Conservation (phyloP, 1,140 invertebrate genomes). For the Saccostrea echinata region DNA sequence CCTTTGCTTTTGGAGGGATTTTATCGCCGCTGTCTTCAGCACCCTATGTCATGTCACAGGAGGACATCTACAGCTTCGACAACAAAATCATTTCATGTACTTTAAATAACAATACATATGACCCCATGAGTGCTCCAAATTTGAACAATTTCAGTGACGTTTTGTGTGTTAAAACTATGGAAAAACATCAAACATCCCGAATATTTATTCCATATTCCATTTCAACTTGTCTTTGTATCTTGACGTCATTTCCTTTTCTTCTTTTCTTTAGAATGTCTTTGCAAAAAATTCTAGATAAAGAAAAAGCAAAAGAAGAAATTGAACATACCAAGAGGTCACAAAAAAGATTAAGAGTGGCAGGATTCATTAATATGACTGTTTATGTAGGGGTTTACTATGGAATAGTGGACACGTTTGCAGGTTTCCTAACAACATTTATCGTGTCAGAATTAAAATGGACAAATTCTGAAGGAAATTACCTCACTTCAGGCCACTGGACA, state of each 20-base stretch:
- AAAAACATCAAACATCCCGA: neutral
- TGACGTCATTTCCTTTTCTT: slow-evolving; percentile 58
- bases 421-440: slow-evolving; percentile 61
- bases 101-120: neutral
- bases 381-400: slow-evolving; percentile 60
- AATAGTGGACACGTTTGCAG: slow-evolving; percentile 62
- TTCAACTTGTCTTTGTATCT: slow-evolving; percentile 44
- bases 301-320: neutral
- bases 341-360: slow-evolving; percentile 38
- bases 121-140: neutral
- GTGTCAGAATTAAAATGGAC: slow-evolving; percentile 63
- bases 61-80: neutral
- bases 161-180: neutral
- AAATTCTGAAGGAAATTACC: slow-evolving; percentile 56
- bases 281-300: neutral
- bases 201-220: slow-evolving; percentile 63
- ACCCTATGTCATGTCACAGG: slow-evolving; percentile 61
- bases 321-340: slow-evolving; percentile 42
- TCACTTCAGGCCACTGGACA: slow-evolving; percentile 66
- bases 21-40: slow-evolving; percentile 64
- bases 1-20: slow-evolving; percentile 66
- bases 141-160: neutral
- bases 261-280: slow-evolving; percentile 42
- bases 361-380: slow-evolving; percentile 49
- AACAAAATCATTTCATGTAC: neutral